Conservation (phyloP, 2,888 invertebrate species). For the Dasysyrphus tricinctus region DNA sequence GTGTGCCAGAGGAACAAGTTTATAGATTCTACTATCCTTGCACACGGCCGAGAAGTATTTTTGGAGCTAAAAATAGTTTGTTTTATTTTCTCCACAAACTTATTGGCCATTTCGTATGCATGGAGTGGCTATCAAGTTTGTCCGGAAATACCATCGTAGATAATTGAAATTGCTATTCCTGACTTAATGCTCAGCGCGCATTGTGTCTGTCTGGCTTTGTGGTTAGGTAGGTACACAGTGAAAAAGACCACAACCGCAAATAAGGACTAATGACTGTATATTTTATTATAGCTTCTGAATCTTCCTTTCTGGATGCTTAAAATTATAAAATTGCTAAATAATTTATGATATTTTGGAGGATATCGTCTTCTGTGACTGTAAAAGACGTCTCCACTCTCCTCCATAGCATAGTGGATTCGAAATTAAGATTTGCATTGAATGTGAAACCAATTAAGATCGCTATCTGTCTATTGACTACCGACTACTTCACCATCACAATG, state of each 20-base stretch:
- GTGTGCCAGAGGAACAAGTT: constrained; percentile 5
- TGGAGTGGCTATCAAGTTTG: constrained; percentile 29
- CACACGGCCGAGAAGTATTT: neutral
- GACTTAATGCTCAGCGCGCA: constrained; percentile 20
- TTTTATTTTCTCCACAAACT: constrained; percentile 7
- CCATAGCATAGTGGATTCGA: neutral
- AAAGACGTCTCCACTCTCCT: neutral
- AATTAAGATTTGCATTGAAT: constrained; percentile 46
- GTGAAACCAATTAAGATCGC: constrained; percentile 53
- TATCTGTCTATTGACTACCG: constrained; percentile 39
- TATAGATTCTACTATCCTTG: neutral
- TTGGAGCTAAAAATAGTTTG: constrained; percentile 51
- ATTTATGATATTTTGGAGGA: constrained; percentile 36
- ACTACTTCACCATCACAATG: neutral
- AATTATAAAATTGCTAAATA: constrained; percentile 42
- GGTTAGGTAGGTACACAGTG: neutral
- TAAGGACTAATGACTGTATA: constrained; percentile 49
- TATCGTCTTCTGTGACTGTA: neutral
- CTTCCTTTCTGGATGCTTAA: neutral
- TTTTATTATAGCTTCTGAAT: constrained; percentile 33
- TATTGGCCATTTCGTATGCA: constrained; percentile 55
- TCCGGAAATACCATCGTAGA: constrained; percentile 50
- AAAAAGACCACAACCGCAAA: constrained; percentile 8
- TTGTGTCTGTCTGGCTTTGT: constrained; percentile 22
- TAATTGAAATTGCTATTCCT: constrained; percentile 54